Percentiles rank a stretch among this genome's conserved stretches.
Evolutionary conservation across 2,888 invertebrate species (phyloP).

Genomic region (Rhagonycha lutea): DNA sequence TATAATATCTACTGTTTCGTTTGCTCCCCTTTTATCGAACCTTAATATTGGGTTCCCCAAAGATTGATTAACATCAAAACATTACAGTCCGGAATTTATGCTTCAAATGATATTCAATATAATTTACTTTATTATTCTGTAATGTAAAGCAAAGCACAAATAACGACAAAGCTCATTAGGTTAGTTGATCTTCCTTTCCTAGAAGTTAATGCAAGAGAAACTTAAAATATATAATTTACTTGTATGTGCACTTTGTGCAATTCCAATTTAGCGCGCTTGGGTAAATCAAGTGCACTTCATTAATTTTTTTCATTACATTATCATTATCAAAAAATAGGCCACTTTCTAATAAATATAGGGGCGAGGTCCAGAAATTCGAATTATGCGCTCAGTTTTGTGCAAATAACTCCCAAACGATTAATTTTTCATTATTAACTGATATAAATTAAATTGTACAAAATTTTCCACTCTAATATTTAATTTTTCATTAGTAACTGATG

Average conservation of each 20-base stretch:
- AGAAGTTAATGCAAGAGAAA: background rate
- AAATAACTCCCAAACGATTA: background rate
- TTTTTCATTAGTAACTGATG: too few relatives aligned
- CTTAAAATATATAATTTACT: background rate
- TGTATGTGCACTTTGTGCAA: background rate
- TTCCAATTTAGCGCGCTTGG: background rate
- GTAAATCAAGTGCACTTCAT: background rate
- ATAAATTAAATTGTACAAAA: background rate
- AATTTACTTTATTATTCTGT: background rate
- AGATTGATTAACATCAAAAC: too few relatives aligned
- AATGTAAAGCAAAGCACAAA: background rate
- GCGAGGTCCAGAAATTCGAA: background rate
- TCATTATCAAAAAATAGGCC: background rate
- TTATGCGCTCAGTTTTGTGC: background rate
- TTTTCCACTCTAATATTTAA: too few relatives aligned
- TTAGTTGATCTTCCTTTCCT: background rate
- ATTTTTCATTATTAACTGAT: background rate
- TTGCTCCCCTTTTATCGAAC: too few relatives aligned
- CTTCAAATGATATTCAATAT: background rate
- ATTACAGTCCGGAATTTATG: background rate
- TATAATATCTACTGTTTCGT: too few relatives aligned
- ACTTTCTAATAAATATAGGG: background rate
- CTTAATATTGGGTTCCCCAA: background rate
- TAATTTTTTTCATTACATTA: background rate
- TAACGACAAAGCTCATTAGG: background rate